These are phyloP conservation scores for Pseudomyrmex gracilis DNA, from an alignment of 1,140 invertebrate genomes.

Conservation along the genomic window DNA sequence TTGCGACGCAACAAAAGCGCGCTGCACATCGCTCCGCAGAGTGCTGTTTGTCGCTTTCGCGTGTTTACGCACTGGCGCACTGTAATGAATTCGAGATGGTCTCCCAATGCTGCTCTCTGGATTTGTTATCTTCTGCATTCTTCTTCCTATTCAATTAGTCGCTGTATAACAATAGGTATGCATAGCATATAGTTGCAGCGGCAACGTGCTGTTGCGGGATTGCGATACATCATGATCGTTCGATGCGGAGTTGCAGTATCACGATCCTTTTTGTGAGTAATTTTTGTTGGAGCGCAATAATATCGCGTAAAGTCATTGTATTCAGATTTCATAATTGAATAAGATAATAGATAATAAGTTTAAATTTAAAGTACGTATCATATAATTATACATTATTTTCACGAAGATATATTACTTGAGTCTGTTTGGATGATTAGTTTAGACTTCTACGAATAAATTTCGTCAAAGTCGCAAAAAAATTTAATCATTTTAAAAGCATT, in stretches of 20 bases:
- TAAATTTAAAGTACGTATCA: background rate
- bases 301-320: background rate
- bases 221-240: conserved; percentile 18
- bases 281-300: background rate
- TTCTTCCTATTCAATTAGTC: conserved; percentile 50
- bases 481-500: conserved; percentile 31
- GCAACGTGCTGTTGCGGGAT: background rate
- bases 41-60: conserved; percentile 53
- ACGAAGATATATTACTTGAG: background rate
- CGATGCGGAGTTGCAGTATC: conserved; percentile 24
- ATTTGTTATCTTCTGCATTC: conserved; percentile 33
- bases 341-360: background rate
- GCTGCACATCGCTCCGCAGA: conserved; percentile 32
- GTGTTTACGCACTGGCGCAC: conserved; percentile 53
- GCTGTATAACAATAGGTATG: conserved; percentile 6
- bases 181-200: background rate
- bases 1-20: conserved; percentile 43
- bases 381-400: background rate
- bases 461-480: background rate
- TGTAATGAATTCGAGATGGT: conserved; percentile 59
- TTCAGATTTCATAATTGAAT: background rate
- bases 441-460: background rate
- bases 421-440: background rate
- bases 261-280: conserved; percentile 14
- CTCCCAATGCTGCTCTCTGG: conserved; percentile 40